Base-by-base conservation (phyloP, 2,113 vertebrate genomes). In the Choloepus hoffmanni region DNA sequence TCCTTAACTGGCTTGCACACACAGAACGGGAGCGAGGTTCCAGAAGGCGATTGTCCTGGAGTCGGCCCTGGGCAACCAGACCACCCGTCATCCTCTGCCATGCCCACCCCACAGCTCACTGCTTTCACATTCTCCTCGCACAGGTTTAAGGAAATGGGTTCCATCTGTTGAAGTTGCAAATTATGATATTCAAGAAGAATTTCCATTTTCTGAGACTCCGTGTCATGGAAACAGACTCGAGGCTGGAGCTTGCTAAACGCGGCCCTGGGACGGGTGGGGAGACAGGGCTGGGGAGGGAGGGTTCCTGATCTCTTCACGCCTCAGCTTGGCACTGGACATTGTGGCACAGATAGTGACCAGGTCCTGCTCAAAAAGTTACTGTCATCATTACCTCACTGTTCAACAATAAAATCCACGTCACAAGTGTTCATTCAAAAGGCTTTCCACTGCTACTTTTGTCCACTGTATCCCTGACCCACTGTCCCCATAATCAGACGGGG, bases 391-490 rank as follows among this genome's bases (percentile, higher is more conserved):
- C 50, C 33, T 21, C 5, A 45, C 50, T 5, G 16, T 73, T 92
- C 21, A 89, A 45, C 85, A 89, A 55, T 85, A 70, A 89, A 88
- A 53, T 40, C 30, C 63, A 0, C 92, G 60, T 78, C 43, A 48
- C 79, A 74, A 92, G 30, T 43, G 12, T 79, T 92, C 43, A 62
- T 87, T 94, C 87, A 76, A 9, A 89, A 73, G 86, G 50, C 65
- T 16, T n/a, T 23, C 19, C 21, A 60, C 55, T 58, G 58, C 28
- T 24, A 18, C 58, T 45, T 48, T 53, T 65, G 3, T 68, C 28
- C 2, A 45, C 9, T 86, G 24, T 81, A 63, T 93, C 18, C 26
- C n/a, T 93, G 65, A 18, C 9, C 72, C 70, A 13, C 40, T 13
- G 1, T 65, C 30, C 50, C 28, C 36, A 30, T 12, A 63, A 7